Evolutionary conservation across 2,113 vertebrate species (phyloP).

Genomic region (Amia ocellicauda): DNA sequence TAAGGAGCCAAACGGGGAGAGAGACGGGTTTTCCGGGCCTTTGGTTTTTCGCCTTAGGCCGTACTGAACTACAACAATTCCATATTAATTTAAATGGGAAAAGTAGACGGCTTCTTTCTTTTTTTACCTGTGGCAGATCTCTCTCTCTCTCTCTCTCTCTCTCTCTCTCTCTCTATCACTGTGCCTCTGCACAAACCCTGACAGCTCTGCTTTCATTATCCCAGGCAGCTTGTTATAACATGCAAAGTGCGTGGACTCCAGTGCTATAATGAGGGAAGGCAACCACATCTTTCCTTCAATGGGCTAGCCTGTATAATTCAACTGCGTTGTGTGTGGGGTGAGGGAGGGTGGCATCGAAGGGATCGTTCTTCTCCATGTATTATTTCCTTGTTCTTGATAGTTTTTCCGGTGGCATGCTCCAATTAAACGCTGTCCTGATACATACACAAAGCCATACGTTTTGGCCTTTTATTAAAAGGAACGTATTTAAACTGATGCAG

Average conservation of each 20-base stretch:
- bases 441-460: too few species aligned
- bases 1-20: too few species aligned
- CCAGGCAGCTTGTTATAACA: slow-evolving; percentile 2
- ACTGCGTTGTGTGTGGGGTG: not conserved
- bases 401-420: too few species aligned
- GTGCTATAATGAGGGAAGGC: not conserved
- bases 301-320: not conserved
- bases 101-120: not conserved
- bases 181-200: not conserved
- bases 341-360: not conserved
- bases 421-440: too few species aligned
- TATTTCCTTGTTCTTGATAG: not conserved
- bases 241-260: not conserved
- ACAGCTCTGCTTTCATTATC: not conserved
- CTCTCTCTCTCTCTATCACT: not conserved
- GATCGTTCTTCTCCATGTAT: not conserved
- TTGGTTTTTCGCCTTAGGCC: too few species aligned
- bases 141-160: not conserved
- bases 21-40: too few species aligned
- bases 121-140: not conserved
- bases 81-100: too few species aligned
- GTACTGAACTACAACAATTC: too few species aligned
- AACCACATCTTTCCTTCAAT: not conserved
- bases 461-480: too few species aligned
- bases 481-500: too few species aligned